phyloP scores from a whole-genome alignment of 2,797 vertebrate genomes.

The Xiphophorus birchmanni region DNA sequence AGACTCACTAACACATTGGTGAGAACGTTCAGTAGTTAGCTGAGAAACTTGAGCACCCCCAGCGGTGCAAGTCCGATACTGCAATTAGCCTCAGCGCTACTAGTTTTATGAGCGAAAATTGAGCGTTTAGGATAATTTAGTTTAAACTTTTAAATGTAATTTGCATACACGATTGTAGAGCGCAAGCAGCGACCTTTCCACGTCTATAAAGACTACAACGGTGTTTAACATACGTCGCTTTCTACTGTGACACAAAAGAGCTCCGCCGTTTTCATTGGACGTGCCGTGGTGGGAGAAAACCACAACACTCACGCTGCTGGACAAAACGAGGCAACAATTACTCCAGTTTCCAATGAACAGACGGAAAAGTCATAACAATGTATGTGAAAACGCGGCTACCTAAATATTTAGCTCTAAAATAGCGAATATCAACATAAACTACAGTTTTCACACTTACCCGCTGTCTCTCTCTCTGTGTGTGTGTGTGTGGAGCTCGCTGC shows the following conservation, averaged over 20 bases:
- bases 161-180: background rate
- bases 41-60: conserved; percentile 35
- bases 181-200: background rate
- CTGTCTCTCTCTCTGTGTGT: background rate
- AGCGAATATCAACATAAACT: background rate
- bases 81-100: background rate
- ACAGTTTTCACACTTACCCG: conserved; percentile 42
- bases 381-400: background rate
- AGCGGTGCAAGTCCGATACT: background rate
- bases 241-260: conserved; percentile 28
- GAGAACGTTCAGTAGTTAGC: background rate
- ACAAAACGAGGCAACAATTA: background rate
- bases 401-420: background rate
- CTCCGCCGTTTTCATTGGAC: conserved; percentile 14
- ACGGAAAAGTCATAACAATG: background rate
- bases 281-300: background rate
- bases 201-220: conserved; percentile 10
- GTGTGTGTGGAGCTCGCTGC: background rate
- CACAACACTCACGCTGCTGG: background rate
- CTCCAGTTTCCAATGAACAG: no score
- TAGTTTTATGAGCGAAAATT: background rate
- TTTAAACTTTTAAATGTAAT: background rate
- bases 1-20: background rate
- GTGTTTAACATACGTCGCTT: conserved; percentile 26
- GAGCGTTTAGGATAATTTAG: background rate